Base-by-base conservation (phyloP, 2,797 vertebrate species). In the Zalophus californianus region DNA sequence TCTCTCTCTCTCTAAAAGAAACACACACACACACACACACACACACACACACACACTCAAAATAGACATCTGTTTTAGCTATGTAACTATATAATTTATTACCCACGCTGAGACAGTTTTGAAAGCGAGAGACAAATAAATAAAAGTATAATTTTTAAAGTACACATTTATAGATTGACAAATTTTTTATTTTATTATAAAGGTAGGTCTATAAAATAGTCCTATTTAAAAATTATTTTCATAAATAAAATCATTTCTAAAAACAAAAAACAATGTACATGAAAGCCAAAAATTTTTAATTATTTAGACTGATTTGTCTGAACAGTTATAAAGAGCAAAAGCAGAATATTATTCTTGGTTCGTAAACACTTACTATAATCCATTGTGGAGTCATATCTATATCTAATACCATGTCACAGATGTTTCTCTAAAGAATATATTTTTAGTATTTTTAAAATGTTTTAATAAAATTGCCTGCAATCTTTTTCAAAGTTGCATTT, bases 111-210 rank as follows among this genome's bases (percentile, higher is more conserved):
- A 52, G 66, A 94, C 72, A 92, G 91, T 96, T 95, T 70, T 94
- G 50, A 96, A 60, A 88, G 21, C 66, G 23, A 95, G n/a, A 90
- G 38, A 90, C 95, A 93, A 97, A 94, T 93, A 95, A 75, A 96
- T 79, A 89, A 83, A 96, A 95, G n/a, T 80, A 90, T 56, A 92
- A 89, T 78, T 92, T 80, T 92, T 83, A 72, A 91, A 87, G 41
- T 54, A 78, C 50, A 48, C 25, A 91, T 91, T 97, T 89, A 84
- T 77, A 96, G 68, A 70, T 73, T 89, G 73, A 94, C 48, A 91
- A 89, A 18, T 94, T 88, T 23, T 72, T 15, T 41, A 14, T 79
- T 94, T 79, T 92, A 32, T 64, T 44, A 38, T 79, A 92, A 94
- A 41, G 25, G 38, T n/a, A 82, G 54, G 58, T 83, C 60, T 90